These are phyloP conservation scores for Augochlora pura DNA, from an alignment of 1,140 invertebrate species.

Conservation along the genomic window DNA sequence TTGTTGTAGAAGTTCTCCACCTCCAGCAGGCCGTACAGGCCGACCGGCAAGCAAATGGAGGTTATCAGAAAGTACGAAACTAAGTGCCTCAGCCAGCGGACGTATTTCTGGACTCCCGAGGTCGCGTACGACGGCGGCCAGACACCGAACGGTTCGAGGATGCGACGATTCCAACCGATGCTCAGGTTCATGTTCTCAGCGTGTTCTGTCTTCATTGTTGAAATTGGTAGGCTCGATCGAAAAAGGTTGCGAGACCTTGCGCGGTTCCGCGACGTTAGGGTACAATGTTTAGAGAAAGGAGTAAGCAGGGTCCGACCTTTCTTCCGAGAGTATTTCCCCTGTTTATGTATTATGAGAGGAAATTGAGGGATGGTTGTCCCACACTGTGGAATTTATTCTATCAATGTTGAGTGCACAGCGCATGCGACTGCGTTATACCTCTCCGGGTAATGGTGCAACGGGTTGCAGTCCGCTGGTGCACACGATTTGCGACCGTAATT, in stretches of 20 bases:
- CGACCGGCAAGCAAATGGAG: not conserved
- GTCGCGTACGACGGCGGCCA: slow-evolving; percentile 7
- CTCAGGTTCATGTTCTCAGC: slow-evolving; percentile 5
- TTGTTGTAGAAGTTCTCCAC: slow-evolving; percentile 50
- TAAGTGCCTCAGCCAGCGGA: not conserved
- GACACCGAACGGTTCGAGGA: slow-evolving; percentile 43
- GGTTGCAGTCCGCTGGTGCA: too few species aligned
- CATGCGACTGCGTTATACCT: not conserved
- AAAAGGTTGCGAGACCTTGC: not conserved
- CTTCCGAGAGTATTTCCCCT: too few species aligned
- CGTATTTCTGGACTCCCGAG: not conserved
- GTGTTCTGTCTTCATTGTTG: slow-evolving; percentile 4
- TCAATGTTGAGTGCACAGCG: not conserved
- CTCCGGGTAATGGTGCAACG: not conserved
- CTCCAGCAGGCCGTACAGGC: slow-evolving; percentile 26
- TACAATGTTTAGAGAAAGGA: not conserved
- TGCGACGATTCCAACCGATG: slow-evolving; percentile 30
- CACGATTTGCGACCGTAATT: too few species aligned
- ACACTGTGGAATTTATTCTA: not conserved
- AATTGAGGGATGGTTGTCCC: not conserved
- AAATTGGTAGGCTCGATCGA: too few species aligned
- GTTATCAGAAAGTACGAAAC: not conserved
- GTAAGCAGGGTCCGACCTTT: not conserved
- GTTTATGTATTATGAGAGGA: not conserved
- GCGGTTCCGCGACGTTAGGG: too few species aligned